Evolutionary conservation across 1,140 invertebrate genomes (phyloP).

Genomic region (Penaeus indicus): DNA sequence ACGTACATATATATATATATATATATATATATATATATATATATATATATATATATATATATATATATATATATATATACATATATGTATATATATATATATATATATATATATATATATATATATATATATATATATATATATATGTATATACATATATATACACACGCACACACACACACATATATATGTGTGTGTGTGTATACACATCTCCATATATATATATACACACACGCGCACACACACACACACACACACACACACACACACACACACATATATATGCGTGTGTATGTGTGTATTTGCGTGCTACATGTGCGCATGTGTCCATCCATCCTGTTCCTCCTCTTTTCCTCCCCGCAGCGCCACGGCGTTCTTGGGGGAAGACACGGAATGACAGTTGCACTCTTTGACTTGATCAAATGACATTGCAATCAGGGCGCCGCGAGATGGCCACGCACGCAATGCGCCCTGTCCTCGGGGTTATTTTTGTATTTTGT

Average conservation of each 20-base stretch:
- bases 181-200: neutral
- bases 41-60: neutral
- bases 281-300: neutral
- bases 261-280: neutral
- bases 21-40: constrained; percentile 6
- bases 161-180: neutral
- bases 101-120: constrained; percentile 5
- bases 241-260: neutral
- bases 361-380: too few relatives aligned
- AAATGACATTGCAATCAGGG: too few relatives aligned
- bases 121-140: neutral
- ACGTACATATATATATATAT: neutral
- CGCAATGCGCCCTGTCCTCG: too few relatives aligned
- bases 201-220: neutral
- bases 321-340: neutral
- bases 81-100: neutral
- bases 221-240: neutral
- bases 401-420: too few relatives aligned
- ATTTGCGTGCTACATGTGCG: neutral
- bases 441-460: too few relatives aligned
- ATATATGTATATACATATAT: neutral
- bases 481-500: too few relatives aligned
- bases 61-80: neutral
- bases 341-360: too few relatives aligned
- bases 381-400: too few relatives aligned